Base-by-base conservation (phyloP, 2,113 vertebrate genomes). In the Acanthisitta chloris region DNA sequence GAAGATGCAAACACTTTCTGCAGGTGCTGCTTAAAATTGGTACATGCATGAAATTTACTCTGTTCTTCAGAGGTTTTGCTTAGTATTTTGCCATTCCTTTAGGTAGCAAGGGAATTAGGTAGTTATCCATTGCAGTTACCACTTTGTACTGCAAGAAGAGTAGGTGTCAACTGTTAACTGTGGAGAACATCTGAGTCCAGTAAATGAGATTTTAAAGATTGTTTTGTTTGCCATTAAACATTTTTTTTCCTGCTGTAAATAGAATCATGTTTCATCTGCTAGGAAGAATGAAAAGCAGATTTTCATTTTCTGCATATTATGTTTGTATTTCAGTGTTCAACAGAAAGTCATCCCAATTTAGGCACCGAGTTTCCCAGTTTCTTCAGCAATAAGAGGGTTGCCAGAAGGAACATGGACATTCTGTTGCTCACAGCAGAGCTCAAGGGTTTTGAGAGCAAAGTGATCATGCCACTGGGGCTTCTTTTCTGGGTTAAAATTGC, bases 401-500 rank as follows among this genome's bases (percentile, higher is more conserved):
- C 52, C 61, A 78, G 55, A 81, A 70, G 43, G 67, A 93, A 81
- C 33, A 10, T 8, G 48, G 36, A 76, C 28, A n/a, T 62, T 78
- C 16, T 79, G n/a, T 25, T 74, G 28, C 48, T 85, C 78, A 67
- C 36, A 72, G 64, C 14, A 84, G 65, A 89, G 45, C 52, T 88
- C 28, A n/a, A 65, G 26, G 29, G 38, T 43, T 91, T 89, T 77
- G 38, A 90, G 29, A 94, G 45, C 2, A 2, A 70, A 64, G 23
- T 70, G 54, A 57, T 87, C 23, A 1, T 69, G 62, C 42, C 52
- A 66, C 62, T 33, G 5, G 66, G 86, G n/a, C 62, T 82, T 87
- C 46, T 92, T 93, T 79, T 90, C 2, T 10, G 51, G 31, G 62
- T 42, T 90, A 90, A 92, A 85, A 90, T 89, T 87, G 59, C 57